Evolutionary conservation across 2,888 invertebrate species (phyloP).

Genomic region (Protodeltote pygarga): DNA sequence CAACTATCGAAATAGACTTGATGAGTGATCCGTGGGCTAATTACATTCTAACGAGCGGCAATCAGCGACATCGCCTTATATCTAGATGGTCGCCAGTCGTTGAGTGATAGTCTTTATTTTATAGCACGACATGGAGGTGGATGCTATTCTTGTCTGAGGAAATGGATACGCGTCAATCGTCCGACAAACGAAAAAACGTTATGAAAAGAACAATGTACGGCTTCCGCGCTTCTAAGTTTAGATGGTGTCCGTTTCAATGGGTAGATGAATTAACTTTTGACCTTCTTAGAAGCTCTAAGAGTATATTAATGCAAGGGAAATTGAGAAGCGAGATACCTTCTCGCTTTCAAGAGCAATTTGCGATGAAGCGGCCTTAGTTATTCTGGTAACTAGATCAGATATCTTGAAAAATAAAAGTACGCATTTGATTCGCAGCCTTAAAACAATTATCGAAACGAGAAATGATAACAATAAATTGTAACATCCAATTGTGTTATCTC

Average conservation of each 20-base stretch:
- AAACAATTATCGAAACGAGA: slow-evolving; percentile 33
- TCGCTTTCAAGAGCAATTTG: too few species aligned
- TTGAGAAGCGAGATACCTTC: too few species aligned
- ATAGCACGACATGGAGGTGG: slow-evolving; percentile 68
- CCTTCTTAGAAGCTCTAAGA: slow-evolving; percentile 42
- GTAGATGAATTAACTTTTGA: slow-evolving; percentile 46
- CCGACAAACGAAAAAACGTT: slow-evolving; percentile 62
- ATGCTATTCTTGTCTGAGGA: slow-evolving; percentile 78
- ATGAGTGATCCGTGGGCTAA: slow-evolving; percentile 83
- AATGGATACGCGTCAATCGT: slow-evolving; percentile 85
- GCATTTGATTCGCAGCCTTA: slow-evolving; percentile 14
- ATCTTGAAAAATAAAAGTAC: too few species aligned
- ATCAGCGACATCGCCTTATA: slow-evolving; percentile 79
- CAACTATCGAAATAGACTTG: slow-evolving; percentile 75
- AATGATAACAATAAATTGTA: slow-evolving; percentile 40
- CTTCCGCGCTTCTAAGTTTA: slow-evolving; percentile 77
- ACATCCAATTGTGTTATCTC: slow-evolving; percentile 38
- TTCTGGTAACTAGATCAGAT: too few species aligned
- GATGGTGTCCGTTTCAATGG: slow-evolving; percentile 70
- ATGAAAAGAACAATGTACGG: slow-evolving; percentile 72
- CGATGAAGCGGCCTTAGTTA: too few species aligned
- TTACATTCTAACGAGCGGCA: slow-evolving; percentile 84
- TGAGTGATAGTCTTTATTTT: slow-evolving; percentile 84
- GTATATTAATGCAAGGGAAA: too few species aligned
- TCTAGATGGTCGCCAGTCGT: slow-evolving; percentile 73